Base-by-base conservation (phyloP, 2,888 invertebrate species). In the Metacarcinus magister region DNA sequence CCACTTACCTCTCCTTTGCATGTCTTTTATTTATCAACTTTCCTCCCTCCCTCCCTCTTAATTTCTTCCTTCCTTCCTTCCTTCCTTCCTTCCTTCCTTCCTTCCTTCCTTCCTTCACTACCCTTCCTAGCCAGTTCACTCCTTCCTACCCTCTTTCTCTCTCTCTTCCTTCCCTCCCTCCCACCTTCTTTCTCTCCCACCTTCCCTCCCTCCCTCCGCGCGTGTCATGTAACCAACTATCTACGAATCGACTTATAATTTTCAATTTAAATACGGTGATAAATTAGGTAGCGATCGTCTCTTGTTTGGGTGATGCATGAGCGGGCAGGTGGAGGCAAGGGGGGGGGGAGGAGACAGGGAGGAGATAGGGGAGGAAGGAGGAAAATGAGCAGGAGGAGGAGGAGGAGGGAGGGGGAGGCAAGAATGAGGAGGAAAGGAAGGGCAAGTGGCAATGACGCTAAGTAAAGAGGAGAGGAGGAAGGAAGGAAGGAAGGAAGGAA, bases 221-320 rank as follows among this genome's bases (percentile, higher is more conserved):
- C 67, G 67, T 67, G 67, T 67, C 67, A 67, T 67, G 67, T 67
- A 67, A 91, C 95, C 46, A 60, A 95, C 90, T 91, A 95, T 91
- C 95, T 60, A 16, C 23, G 90, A 95, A 60, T 91, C 95, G 75
- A 19, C 39, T 67, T 91, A 91, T 92, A 95, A 92, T 95, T 95
- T 95, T 91, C 95, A 95, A 95, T 95, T 95, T 95, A 95, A 95
- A 95, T 95, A 95, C 95, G 92, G 95, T 92, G 91, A 95, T 95
- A 95, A 95, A 95, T 95, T 92, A 75, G 75, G 32, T 43, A 75
- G 46, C 92, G 91, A 95, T 92, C 92, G 92, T 32, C 75, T 43
- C 92, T 67, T 46, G 95, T 95, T 95, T 95, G 43, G 44, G 44
- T 95, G 95, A 95, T 95, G 95, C 44, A 95, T 95, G 92, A 82